A percentile compares a stretch with the other conserved stretches of the same genome.
Evolutionary conservation across 2,113 vertebrate species (phyloP).

Genomic region (Machaerirhynchus nigripectus): DNA sequence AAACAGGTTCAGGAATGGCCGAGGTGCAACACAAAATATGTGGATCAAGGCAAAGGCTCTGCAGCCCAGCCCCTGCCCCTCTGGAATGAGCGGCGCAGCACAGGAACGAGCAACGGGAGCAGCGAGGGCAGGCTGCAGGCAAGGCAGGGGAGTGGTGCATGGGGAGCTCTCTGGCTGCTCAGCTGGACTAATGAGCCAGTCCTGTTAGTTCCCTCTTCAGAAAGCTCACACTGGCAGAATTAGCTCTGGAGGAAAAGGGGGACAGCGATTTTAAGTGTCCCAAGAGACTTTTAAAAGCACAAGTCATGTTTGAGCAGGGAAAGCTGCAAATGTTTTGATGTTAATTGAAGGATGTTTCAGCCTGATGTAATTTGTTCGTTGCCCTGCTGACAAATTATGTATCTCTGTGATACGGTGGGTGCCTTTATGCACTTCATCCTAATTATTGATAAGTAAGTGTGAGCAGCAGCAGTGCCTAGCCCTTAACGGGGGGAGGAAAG

Average conservation of each 20-base stretch:
- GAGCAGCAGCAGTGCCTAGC: not conserved
- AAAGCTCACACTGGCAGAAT: not conserved
- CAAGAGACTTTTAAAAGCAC: conserved; percentile 5
- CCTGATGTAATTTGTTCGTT: not conserved
- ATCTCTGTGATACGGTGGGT: not conserved
- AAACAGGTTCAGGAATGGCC: not conserved
- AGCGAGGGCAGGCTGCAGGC: not conserved
- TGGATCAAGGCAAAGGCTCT: not conserved
- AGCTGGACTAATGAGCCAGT: not conserved
- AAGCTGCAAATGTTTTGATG: not conserved
- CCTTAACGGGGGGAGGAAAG: not conserved
- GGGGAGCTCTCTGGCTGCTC: not conserved
- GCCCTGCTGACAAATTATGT: not conserved
- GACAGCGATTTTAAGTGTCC: not conserved
- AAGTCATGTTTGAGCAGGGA: not conserved
- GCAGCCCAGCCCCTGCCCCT: not conserved
- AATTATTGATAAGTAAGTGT: not conserved
- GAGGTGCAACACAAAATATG: too few species aligned
- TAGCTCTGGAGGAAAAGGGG: not conserved
- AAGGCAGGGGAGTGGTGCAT: not conserved
- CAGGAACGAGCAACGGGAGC: not conserved
- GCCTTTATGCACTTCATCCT: not conserved
- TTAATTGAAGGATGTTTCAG: conserved; percentile 13
- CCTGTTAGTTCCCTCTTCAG: not conserved
- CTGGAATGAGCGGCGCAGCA: not conserved